Conservation (phyloP, 2,113 vertebrate species). For the Hiodon tergisus region DNA sequence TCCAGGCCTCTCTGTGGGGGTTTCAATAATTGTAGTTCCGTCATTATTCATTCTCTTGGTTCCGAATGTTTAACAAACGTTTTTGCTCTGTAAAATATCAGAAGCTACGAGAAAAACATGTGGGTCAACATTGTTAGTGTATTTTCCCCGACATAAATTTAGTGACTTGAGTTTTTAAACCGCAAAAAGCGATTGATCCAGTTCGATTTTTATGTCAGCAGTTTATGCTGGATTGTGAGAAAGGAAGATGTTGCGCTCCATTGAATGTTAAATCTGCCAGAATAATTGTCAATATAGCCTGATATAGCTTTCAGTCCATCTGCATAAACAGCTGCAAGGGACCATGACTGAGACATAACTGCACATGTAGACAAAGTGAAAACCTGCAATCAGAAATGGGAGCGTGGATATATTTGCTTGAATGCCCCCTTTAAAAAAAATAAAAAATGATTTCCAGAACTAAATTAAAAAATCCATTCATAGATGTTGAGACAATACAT, state of each 20-base stretch:
- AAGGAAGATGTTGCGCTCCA: not conserved
- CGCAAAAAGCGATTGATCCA: not conserved
- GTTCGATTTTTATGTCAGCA: not conserved
- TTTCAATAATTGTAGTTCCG: too few species aligned
- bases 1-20: too few species aligned
- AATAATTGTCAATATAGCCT: not conserved
- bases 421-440: conserved; percentile 13
- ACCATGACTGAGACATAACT: conserved; percentile 45
- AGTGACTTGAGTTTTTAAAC: too few species aligned
- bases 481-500: not conserved
- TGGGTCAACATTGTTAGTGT: too few species aligned
- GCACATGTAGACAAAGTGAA: conserved; percentile 35
- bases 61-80: too few species aligned
- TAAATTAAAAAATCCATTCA: conserved; percentile 11
- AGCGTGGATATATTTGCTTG: not conserved
- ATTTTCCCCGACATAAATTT: too few species aligned
- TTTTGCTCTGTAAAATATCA: too few species aligned
- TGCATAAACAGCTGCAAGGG: conserved; percentile 26
- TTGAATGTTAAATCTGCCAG: not conserved
- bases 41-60: too few species aligned
- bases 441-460: not conserved
- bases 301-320: not conserved
- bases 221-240: not conserved
- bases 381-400: conserved; percentile 19
- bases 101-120: too few species aligned